phyloP scores from a whole-genome alignment of 2,888 invertebrate genomes.

The Pyralis farinalis region DNA sequence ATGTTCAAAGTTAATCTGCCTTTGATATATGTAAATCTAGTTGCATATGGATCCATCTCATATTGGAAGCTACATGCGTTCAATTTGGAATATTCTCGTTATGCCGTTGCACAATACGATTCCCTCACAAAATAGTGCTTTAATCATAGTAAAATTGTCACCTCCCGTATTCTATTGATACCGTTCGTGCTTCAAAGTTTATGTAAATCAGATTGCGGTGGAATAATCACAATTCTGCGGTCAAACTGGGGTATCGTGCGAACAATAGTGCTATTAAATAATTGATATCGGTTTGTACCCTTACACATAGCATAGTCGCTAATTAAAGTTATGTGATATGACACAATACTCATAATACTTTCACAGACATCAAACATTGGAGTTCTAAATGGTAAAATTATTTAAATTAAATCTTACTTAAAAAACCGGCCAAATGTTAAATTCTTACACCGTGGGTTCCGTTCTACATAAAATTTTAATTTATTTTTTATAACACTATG shows the following conservation, averaged over 20 bases:
- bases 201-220: neutral
- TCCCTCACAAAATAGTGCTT: neutral
- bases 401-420: no score
- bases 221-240: neutral
- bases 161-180: neutral
- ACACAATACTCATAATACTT: no score
- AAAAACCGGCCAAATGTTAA: no score
- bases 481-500: no score
- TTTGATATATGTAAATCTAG: neutral
- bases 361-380: no score
- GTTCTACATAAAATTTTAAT: no score
- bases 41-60: neutral
- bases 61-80: neutral
- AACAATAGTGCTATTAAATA: neutral
- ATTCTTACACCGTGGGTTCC: no score
- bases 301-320: neutral
- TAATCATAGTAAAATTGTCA: neutral
- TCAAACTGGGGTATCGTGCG: neutral
- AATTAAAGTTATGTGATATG: no score
- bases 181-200: neutral
- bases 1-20: no score
- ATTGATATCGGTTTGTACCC: neutral
- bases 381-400: no score
- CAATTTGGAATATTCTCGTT: neutral
- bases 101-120: neutral